These are phyloP conservation scores for Iphiclides podalirius DNA, from an alignment of 2,888 invertebrate genomes.

Conservation along the genomic window DNA sequence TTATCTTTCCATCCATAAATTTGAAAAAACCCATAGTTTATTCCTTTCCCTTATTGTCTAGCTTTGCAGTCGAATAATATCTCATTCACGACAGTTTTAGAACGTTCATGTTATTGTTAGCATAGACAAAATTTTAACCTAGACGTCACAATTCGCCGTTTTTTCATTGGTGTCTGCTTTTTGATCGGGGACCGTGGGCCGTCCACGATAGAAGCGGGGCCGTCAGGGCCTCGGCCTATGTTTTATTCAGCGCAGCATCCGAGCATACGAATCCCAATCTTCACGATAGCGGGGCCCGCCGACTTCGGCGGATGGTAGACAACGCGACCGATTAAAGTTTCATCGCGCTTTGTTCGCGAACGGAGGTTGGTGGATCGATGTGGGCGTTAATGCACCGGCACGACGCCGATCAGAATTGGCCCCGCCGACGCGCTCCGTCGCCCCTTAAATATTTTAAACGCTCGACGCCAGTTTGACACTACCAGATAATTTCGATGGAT, in stretches of 20 bases:
- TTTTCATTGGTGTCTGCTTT: too few relatives aligned
- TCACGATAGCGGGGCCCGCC: constrained; percentile 61
- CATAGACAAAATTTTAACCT: too few relatives aligned
- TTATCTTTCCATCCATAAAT: too few relatives aligned
- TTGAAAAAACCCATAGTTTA: too few relatives aligned
- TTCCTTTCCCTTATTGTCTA: too few relatives aligned
- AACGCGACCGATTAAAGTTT: constrained; percentile 75
- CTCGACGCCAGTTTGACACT: neutral
- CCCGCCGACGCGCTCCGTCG: constrained; percentile 41
- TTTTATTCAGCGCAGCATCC: constrained; percentile 34
- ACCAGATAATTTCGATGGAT: neutral
- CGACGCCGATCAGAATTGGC: constrained; percentile 56
- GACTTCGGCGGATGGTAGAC: constrained; percentile 61
- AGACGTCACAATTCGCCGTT: too few relatives aligned
- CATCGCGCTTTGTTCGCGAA: constrained; percentile 69
- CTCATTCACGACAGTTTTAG: too few relatives aligned
- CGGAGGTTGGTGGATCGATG: constrained; percentile 68
- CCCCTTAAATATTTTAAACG: constrained; percentile 27
- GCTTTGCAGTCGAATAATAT: too few relatives aligned
- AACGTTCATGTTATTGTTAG: neutral
- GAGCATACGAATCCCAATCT: too few relatives aligned
- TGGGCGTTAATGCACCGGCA: constrained; percentile 56
- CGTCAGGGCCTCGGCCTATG: constrained; percentile 12
- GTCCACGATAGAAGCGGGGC: too few relatives aligned
- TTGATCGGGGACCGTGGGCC: too few relatives aligned